Conservation (phyloP, 2,797 vertebrate species). For the Microctenopoma stevenorrisi region DNA sequence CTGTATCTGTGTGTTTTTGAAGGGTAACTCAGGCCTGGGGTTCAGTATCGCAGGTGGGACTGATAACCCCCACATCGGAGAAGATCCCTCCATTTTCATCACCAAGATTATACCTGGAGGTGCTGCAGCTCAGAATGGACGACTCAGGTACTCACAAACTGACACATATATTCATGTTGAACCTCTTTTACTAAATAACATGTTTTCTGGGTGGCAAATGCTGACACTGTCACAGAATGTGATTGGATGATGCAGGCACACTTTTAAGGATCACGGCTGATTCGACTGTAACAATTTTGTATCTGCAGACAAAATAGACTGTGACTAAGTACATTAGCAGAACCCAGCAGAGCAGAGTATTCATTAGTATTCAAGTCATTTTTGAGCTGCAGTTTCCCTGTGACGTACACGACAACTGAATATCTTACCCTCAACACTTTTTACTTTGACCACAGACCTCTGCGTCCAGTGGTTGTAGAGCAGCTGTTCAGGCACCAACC, state of each 20-base stretch:
- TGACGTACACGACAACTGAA: not conserved
- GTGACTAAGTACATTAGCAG: not conserved
- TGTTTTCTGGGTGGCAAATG: not conserved
- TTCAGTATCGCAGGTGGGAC: constrained; percentile 98
- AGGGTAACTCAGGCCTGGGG: constrained; percentile 98
- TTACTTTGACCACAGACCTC: not conserved
- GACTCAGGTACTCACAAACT: constrained; percentile 87
- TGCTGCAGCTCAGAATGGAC: constrained; percentile 94
- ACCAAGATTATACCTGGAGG: constrained; percentile 97
- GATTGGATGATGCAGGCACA: too few relatives aligned
- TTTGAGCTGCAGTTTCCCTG: too few relatives aligned
- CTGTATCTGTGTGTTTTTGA: constrained; percentile 6
- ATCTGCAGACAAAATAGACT: not conserved
- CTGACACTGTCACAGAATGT: not conserved
- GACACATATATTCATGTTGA: not conserved
- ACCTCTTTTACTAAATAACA: not conserved
- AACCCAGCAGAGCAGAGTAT: not conserved
- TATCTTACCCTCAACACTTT: not conserved
- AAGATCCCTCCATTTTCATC: constrained; percentile 98
- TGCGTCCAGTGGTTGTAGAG: not conserved
- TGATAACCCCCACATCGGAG: constrained; percentile 97
- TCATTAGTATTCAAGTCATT: not conserved
- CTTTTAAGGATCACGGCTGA: too few relatives aligned
- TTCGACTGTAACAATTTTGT: too few relatives aligned
- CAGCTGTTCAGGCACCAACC: not conserved